phyloP scores from a whole-genome alignment of 1,140 invertebrate genomes.

The Pteromalus puparum region DNA sequence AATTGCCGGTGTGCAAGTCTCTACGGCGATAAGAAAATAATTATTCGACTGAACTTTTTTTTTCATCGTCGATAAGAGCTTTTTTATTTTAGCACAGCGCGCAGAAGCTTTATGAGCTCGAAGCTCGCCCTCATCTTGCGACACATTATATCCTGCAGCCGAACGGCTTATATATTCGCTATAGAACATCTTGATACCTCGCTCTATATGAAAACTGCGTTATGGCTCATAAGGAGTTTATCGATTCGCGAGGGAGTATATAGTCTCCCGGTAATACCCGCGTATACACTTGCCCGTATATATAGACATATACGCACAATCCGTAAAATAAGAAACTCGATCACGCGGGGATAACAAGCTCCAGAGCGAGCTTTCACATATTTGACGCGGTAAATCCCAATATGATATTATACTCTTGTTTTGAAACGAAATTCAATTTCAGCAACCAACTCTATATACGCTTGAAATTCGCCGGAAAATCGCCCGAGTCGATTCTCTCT shows the following conservation, averaged over 20 bases:
- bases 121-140: neutral
- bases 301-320: neutral
- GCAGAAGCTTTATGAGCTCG: neutral
- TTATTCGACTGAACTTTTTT: too few relatives aligned
- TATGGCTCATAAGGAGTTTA: neutral
- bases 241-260: neutral
- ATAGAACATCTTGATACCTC: neutral
- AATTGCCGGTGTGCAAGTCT: too few relatives aligned
- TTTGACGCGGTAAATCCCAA: neutral
- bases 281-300: too few relatives aligned
- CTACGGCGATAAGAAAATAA: too few relatives aligned
- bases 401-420: neutral
- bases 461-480: too few relatives aligned
- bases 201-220: neutral
- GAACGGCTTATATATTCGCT: neutral
- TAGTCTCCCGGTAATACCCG: neutral
- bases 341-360: neutral
- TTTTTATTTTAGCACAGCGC: neutral
- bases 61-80: neutral
- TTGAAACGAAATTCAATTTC: too few relatives aligned
- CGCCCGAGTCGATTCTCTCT: too few relatives aligned
- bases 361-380: neutral
- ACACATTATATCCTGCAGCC: neutral
- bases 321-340: neutral
- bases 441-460: too few relatives aligned